Evolutionary conservation across 1,140 invertebrate genomes (phyloP).

Genomic region (Rhagoletis zephyria): DNA sequence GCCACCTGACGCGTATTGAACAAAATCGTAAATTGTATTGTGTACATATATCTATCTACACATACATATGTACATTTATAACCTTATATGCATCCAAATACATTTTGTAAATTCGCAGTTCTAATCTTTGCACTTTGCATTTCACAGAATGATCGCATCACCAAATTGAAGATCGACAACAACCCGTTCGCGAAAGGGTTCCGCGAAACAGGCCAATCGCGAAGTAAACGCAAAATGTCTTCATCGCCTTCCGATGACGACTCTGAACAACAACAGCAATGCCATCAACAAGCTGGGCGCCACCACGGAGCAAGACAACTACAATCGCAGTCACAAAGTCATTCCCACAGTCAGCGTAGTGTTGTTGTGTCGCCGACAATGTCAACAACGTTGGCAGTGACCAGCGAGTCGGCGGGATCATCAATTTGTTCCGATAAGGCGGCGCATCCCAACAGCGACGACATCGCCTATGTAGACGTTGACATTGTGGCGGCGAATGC

Average conservation of each 20-base stretch:
- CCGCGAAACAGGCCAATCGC: conserved; percentile 85
- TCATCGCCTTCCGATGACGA: conserved; percentile 59
- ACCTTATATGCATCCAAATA: conserved; percentile 21
- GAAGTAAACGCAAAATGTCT: conserved; percentile 79
- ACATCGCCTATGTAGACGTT: conserved; percentile 32
- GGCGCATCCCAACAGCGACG: conserved; percentile 15
- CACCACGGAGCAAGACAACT: conserved; percentile 44
- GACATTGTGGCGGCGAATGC: conserved; percentile 42
- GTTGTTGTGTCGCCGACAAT: conserved; percentile 70
- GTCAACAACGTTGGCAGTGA: conserved; percentile 58
- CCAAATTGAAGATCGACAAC: conserved; percentile 92
- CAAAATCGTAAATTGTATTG: not conserved
- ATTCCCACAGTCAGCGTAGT: conserved; percentile 52
- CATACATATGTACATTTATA: not conserved
- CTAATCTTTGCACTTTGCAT: conserved; percentile 33
- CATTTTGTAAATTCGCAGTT: not conserved
- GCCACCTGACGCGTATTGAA: too few species aligned
- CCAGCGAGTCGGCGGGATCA: conserved; percentile 86
- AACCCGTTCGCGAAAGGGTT: conserved; percentile 98
- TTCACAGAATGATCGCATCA: conserved; percentile 86
- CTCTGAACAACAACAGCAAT: conserved; percentile 58
- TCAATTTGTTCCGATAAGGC: conserved; percentile 79
- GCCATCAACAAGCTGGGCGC: not conserved
- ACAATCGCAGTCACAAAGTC: conserved; percentile 53
- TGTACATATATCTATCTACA: not conserved